Evolutionary conservation across 2,888 invertebrate genomes (phyloP).

Genomic region (Blomia tropicalis): DNA sequence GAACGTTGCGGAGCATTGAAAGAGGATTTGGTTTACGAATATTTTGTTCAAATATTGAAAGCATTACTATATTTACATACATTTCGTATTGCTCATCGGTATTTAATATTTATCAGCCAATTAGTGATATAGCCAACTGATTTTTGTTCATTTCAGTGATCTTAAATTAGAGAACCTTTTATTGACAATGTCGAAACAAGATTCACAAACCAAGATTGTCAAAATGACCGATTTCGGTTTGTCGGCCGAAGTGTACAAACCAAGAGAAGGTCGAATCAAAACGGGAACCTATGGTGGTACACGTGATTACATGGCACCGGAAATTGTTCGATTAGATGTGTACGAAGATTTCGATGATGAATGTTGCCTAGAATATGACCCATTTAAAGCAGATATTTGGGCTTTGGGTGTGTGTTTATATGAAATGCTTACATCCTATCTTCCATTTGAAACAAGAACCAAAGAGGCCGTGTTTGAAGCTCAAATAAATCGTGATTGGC

Average conservation of each 20-base stretch:
- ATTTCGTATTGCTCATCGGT: constrained; percentile 2
- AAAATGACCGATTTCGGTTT: constrained; percentile 99
- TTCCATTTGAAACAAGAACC: background rate
- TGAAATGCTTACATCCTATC: background rate
- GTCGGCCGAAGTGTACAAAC: constrained; percentile 85
- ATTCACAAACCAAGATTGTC: constrained; percentile 58
- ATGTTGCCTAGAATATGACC: background rate
- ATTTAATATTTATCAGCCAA: background rate
- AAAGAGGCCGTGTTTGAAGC: background rate
- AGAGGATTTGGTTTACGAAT: background rate
- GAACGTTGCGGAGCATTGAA: background rate
- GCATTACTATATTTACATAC: background rate
- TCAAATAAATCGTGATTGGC: background rate
- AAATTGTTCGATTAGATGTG: constrained; percentile 55
- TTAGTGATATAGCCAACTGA: no score
- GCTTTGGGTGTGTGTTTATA: background rate
- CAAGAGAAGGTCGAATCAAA: constrained; percentile 54
- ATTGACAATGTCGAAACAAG: constrained; percentile 59
- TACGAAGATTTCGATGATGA: background rate
- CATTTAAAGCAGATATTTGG: constrained; percentile 11
- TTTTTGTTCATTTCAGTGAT: no score
- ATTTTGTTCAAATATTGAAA: constrained; percentile 6
- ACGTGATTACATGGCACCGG: constrained; percentile 97
- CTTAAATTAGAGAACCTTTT: constrained; percentile 95
- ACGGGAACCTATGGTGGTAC: constrained; percentile 93